These are phyloP conservation scores for Prunella fulvescens DNA, from an alignment of 2,113 vertebrate species.

Conservation along the genomic window DNA sequence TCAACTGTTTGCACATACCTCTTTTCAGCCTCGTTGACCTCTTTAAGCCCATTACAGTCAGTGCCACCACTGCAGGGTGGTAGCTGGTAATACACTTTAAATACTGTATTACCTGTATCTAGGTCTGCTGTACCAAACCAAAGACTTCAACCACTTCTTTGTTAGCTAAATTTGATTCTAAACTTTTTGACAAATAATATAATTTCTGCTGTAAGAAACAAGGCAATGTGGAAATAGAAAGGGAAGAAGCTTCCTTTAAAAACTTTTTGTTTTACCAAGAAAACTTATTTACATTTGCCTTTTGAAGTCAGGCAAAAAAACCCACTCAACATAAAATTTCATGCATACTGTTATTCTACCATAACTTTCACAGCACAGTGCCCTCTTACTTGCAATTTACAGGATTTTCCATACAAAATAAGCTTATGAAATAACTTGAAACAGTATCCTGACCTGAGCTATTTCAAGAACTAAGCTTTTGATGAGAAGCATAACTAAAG, in stretches of 20 bases:
- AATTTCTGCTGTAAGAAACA: not conserved
- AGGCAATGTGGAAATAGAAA: not conserved
- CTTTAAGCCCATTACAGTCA: not conserved
- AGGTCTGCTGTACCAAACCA: not conserved
- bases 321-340: not conserved
- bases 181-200: not conserved
- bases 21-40: not conserved
- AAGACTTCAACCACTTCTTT: not conserved
- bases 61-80: not conserved
- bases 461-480: not conserved
- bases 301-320: not conserved
- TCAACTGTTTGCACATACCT: not conserved
- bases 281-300: not conserved
- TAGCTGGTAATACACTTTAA: not conserved
- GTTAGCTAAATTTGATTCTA: not conserved
- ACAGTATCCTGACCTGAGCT: not conserved
- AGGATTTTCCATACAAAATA: not conserved
- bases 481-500: not conserved
- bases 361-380: not conserved
- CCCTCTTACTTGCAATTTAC: not conserved
- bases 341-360: not conserved
- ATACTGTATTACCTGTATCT: not conserved
- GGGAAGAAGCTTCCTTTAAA: not conserved
- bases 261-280: not conserved
- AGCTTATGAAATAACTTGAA: not conserved